Evolutionary conservation across 2,113 vertebrate species (phyloP), one percentile per base, ranked within the genome.

Genomic region (Thamnaconus septentrionalis): DNA sequence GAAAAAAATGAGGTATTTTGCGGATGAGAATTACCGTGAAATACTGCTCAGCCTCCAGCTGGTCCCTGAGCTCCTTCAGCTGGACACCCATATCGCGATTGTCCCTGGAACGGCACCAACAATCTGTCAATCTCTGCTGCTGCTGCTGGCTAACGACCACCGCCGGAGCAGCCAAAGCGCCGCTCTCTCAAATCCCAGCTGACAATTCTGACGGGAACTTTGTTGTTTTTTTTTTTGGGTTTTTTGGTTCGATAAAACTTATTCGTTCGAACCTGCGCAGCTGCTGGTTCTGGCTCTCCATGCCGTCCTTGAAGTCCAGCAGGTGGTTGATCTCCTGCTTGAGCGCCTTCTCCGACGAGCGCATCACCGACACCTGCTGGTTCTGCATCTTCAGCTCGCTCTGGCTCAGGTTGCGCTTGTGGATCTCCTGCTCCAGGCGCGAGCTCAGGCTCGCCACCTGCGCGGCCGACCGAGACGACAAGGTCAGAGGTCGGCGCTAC

Each of bases 51-150:
- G 97, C 96, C 87, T 99, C 97, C 5, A 99, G 90, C 76, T 99
- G 97, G 79, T 99, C 97, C 81, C 98, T 97, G 54, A 99, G 91
- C 71, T 98, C 97, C 85, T 97, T 98, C 96, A 98, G 98, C 79
- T 99, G 97, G 7, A 96, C 97, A 42, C 98, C 97, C 49, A 95
- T 93, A 79, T 98, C 96, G 53, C 96, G 96, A 8, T 96, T 92
- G 80, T 99, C 97, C 86, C 97, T 99, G 87, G 48, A 84, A 88
- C 40, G 49, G 6, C 1, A 75, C 72, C 84, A 82, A 65, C 68
- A 76, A 78, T 55, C 76, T 78, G 72, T 87, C 83, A 89, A 41
- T 81, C 72, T 31, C 18, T 31, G 53, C 40, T 52, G 41, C 40
- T 52, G 41, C 61, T 58, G 44, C 47, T 42, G 56, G 48, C 60